phyloP scores from a whole-genome alignment of 2,797 vertebrate genomes.

The Cyclura pinguis region DNA sequence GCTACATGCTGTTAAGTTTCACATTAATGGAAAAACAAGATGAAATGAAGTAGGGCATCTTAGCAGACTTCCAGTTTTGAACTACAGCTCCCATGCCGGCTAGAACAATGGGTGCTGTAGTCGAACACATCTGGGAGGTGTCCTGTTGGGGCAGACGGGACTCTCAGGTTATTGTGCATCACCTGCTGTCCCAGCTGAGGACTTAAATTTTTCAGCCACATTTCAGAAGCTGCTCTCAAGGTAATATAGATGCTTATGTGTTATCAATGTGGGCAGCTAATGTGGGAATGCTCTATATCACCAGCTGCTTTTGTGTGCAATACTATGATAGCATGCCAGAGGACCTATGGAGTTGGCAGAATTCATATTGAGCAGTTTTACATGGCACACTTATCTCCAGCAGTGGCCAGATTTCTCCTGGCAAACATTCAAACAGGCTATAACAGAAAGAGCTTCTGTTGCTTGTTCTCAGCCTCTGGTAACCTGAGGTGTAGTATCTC shows the following conservation, averaged over 20 bases:
- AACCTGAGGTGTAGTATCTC: neutral
- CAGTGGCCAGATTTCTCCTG: neutral
- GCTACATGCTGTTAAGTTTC: neutral
- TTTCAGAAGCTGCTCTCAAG: neutral
- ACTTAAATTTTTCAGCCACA: neutral
- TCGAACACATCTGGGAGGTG: neutral
- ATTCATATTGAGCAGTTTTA: neutral
- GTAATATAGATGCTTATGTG: neutral
- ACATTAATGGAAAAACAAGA: neutral
- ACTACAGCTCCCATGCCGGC: neutral
- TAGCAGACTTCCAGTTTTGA: neutral
- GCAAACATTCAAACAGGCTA: neutral
- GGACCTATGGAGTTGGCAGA: neutral
- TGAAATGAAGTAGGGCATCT: neutral
- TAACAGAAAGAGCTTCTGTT: neutral
- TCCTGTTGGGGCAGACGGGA: neutral
- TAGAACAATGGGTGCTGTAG: neutral
- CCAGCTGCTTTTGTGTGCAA: neutral
- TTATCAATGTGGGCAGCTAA: neutral
- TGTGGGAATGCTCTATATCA: neutral
- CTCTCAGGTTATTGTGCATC: neutral
- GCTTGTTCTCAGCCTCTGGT: neutral
- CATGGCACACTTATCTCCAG: neutral
- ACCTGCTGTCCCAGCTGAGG: neutral
- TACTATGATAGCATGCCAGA: neutral